phyloP scores from a whole-genome alignment of 2,888 invertebrate species.

The Leptopterna dolabrata region DNA sequence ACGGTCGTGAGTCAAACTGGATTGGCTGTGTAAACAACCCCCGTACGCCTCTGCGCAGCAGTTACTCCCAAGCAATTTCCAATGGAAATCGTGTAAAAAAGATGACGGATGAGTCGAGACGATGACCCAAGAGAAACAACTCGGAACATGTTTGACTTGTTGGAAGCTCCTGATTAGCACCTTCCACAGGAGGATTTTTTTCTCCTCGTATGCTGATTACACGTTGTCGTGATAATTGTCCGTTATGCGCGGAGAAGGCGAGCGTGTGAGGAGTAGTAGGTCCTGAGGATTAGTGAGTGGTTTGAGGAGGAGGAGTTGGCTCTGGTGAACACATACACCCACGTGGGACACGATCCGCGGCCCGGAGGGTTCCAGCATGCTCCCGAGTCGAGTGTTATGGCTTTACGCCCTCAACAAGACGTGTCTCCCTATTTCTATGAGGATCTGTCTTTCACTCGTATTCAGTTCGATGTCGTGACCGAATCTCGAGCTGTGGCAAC shows the following conservation, averaged over 20 bases:
- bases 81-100: not conserved
- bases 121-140: not conserved
- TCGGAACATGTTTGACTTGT: not conserved
- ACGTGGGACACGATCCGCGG: constrained; percentile 10
- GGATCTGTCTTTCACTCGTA: not conserved
- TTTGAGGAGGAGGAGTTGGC: not conserved
- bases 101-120: not conserved
- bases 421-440: not conserved
- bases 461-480: not conserved
- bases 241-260: not conserved
- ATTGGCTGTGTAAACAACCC: not conserved
- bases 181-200: not conserved
- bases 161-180: constrained; percentile 26
- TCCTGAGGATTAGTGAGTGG: constrained; percentile 16
- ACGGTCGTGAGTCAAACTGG: not conserved
- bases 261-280: constrained; percentile 22
- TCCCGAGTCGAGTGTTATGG: not conserved
- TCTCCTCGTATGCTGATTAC: not conserved
- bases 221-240: constrained; percentile 27
- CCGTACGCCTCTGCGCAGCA: not conserved
- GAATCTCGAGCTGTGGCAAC: not conserved
- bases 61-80: not conserved
- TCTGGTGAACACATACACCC: not conserved
- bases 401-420: not conserved
- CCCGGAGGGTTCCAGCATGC: not conserved